A percentile compares a stretch with the other conserved stretches of the same genome.
phyloP scores from a whole-genome alignment of 1,140 invertebrate species.

The Drosophila bipectinata region DNA sequence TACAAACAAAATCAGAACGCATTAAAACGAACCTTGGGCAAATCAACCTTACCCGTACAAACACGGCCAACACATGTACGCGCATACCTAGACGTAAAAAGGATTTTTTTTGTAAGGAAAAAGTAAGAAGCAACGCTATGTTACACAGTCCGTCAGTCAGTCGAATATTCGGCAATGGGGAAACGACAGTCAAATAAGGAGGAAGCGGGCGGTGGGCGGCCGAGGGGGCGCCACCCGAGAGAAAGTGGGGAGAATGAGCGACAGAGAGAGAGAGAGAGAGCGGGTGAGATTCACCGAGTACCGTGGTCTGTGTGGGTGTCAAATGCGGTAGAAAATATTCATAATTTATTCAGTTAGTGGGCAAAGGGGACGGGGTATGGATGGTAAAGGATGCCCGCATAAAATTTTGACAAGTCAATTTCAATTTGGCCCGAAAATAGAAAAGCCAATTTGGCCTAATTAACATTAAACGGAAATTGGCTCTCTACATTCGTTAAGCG shows the following conservation, averaged over 20 bases:
- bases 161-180: constrained; percentile 69
- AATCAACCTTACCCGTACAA: constrained; percentile 69
- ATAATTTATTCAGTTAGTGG: constrained; percentile 59
- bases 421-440: constrained; percentile 34
- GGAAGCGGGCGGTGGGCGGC: constrained; percentile 39
- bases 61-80: constrained; percentile 24
- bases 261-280: constrained; percentile 1
- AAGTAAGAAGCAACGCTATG: constrained; percentile 55
- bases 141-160: constrained; percentile 39
- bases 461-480: constrained; percentile 27
- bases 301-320: constrained; percentile 51
- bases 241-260: constrained; percentile 11
- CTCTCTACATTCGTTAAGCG: neutral
- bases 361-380: neutral
- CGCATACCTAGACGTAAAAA: constrained; percentile 57
- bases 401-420: constrained; percentile 53
- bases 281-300: constrained; percentile 21
- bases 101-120: constrained; percentile 51
- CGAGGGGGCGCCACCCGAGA: constrained; percentile 13
- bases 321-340: constrained; percentile 47
- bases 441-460: constrained; percentile 27
- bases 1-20: constrained; percentile 70
- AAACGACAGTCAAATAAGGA: constrained; percentile 55
- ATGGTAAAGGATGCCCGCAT: constrained; percentile 8
- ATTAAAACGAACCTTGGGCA: constrained; percentile 75